phyloP scores from a whole-genome alignment of 2,113 vertebrate species.

The Rhabdomys dilectus region DNA sequence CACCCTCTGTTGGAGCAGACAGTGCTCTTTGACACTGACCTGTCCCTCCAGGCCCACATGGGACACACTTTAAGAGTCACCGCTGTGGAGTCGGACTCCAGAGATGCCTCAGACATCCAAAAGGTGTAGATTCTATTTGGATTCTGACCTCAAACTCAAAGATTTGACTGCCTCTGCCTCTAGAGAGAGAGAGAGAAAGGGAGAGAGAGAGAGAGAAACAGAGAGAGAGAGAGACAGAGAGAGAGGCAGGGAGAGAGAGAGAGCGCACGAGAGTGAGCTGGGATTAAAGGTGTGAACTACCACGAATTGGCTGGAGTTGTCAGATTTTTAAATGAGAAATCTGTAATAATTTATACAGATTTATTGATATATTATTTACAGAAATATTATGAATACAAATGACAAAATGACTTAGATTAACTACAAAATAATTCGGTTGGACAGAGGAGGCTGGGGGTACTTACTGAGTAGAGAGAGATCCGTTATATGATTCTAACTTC shows the following conservation, averaged over 20 bases:
- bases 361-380: neutral
- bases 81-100: neutral
- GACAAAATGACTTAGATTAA: neutral
- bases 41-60: neutral
- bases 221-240: too few relatives aligned
- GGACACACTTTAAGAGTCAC: neutral
- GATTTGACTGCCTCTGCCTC: neutral
- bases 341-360: neutral
- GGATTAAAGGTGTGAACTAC: neutral
- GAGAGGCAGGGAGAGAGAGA: too few relatives aligned
- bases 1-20: neutral
- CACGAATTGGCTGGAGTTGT: neutral
- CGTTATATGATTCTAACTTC: neutral
- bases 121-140: neutral
- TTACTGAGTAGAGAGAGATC: neutral
- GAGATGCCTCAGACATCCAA: neutral
- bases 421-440: neutral
- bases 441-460: neutral
- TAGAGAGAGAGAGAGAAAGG: neutral
- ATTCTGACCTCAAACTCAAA: neutral
- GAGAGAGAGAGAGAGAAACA: too few relatives aligned
- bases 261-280: too few relatives aligned
- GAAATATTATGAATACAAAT: neutral
- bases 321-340: neutral
- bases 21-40: neutral